A percentile compares a stretch with the other conserved stretches of the same genome.
phyloP scores from a whole-genome alignment of 2,888 invertebrate species.

The Onthophagus sagittarius region DNA sequence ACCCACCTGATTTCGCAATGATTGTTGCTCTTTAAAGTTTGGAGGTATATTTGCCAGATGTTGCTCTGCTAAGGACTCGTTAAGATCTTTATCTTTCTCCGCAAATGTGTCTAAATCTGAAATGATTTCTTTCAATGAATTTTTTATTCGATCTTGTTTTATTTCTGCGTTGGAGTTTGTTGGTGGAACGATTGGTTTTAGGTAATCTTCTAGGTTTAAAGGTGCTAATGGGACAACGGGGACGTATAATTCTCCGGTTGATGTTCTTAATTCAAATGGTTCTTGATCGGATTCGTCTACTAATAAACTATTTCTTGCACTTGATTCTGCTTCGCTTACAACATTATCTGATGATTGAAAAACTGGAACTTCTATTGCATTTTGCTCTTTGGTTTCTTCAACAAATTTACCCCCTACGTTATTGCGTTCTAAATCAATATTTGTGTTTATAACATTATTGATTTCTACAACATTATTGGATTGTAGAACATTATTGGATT shows the following conservation, averaged over 20 bases:
- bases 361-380: neutral
- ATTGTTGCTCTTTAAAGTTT: slow-evolving; percentile 9
- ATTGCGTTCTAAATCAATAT: neutral
- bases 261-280: slow-evolving; percentile 18
- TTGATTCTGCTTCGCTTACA: neutral
- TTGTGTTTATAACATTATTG: no score
- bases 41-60: neutral
- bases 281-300: neutral
- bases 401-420: neutral
- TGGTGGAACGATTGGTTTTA: slow-evolving; percentile 33
- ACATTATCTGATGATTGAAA: neutral
- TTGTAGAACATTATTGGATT: neutral
- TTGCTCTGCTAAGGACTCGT: slow-evolving; percentile 1
- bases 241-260: slow-evolving; percentile 19
- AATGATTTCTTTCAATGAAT: slow-evolving; percentile 57
- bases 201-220: slow-evolving; percentile 21
- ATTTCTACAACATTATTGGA: no score
- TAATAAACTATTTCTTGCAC: slow-evolving; percentile 4
- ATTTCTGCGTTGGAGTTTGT: slow-evolving; percentile 41
- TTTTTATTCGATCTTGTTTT: slow-evolving; percentile 54
- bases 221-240: slow-evolving; percentile 24
- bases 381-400: neutral
- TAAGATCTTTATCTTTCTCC: slow-evolving; percentile 44
- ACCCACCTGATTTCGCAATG: slow-evolving; percentile 15
- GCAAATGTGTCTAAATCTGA: slow-evolving; percentile 59